A percentile compares a stretch with the other conserved stretches of the same genome.
Evolutionary conservation across 2,113 vertebrate species (phyloP).

Genomic region (Eulemur macaco): DNA sequence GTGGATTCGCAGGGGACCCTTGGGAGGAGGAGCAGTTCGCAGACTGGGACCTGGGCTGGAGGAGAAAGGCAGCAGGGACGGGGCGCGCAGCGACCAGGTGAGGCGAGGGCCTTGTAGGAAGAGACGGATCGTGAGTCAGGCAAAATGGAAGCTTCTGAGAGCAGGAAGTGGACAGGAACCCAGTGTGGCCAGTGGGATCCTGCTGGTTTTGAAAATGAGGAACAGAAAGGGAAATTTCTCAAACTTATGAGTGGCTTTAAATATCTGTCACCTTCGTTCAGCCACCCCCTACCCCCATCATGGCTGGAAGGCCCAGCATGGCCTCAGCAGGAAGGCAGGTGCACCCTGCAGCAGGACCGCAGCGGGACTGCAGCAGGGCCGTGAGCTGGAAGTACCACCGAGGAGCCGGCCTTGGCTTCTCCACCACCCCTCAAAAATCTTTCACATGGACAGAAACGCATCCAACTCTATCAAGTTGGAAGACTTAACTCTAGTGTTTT

Average conservation of each 20-base stretch:
- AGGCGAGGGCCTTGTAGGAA: no score
- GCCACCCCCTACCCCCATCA: neutral
- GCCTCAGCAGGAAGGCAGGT: slow-evolving; percentile 87
- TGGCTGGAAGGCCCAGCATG: slow-evolving; percentile 82
- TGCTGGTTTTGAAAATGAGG: slow-evolving; percentile 87
- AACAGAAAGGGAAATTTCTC: slow-evolving; percentile 91
- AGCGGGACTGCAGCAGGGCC: slow-evolving; percentile 91
- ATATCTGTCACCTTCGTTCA: slow-evolving; percentile 74
- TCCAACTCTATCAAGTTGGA: slow-evolving; percentile 90
- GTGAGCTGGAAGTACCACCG: slow-evolving; percentile 83
- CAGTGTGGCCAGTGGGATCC: slow-evolving; percentile 94
- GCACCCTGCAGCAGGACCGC: slow-evolving; percentile 85
- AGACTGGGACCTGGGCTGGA: no score
- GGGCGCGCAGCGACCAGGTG: no score
- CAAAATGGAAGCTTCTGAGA: no score
- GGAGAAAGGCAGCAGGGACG: no score
- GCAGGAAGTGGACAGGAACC: neutral
- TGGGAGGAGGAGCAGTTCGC: no score
- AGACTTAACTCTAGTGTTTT: slow-evolving; percentile 64
- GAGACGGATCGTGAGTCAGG: rapidly evolving
- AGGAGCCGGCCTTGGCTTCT: slow-evolving; percentile 91
- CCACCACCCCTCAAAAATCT: slow-evolving; percentile 81
- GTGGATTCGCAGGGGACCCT: no score
- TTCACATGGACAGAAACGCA: slow-evolving; percentile 86
- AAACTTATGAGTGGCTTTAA: slow-evolving; percentile 95